Conservation (phyloP, 2,797 vertebrate genomes). For the Pachyuromys duprasi region DNA sequence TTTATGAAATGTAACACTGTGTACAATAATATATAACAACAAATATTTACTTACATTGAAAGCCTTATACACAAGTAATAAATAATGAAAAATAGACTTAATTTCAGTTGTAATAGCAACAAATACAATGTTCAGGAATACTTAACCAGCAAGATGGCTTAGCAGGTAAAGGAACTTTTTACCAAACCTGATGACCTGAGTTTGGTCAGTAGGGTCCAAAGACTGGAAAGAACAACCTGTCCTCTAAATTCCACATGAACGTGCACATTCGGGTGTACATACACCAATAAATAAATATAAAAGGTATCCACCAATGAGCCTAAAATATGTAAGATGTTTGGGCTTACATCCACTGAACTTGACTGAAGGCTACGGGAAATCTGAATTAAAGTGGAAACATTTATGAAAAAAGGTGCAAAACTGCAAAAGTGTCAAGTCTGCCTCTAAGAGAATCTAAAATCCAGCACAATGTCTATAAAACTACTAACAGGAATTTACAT, state of each 20-base stretch:
- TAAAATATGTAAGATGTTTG: not conserved
- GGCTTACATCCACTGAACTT: not conserved
- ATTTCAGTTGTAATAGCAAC: not conserved
- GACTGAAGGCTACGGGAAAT: not conserved
- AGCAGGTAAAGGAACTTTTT: not conserved
- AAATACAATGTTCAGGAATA: not conserved
- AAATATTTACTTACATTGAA: not conserved
- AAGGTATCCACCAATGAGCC: not conserved
- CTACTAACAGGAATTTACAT: not conserved
- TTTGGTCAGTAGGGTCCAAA: not conserved
- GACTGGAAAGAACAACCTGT: not conserved
- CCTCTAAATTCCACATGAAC: not conserved
- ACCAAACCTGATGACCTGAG: not conserved
- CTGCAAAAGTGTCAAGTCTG: not conserved
- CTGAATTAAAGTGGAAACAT: slow-evolving; percentile 13
- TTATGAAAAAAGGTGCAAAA: slow-evolving; percentile 2
- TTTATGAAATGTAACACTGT: not conserved
- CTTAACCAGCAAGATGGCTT: not conserved
- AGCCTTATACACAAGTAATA: not conserved
- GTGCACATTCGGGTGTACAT: not conserved
- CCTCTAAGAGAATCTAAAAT: not conserved
- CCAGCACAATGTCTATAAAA: slow-evolving; percentile 9
- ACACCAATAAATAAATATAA: not conserved
- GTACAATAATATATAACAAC: not conserved
- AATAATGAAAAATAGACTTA: not conserved